phyloP scores from a whole-genome alignment of 2,113 vertebrate species.

The Loxodonta africana region DNA sequence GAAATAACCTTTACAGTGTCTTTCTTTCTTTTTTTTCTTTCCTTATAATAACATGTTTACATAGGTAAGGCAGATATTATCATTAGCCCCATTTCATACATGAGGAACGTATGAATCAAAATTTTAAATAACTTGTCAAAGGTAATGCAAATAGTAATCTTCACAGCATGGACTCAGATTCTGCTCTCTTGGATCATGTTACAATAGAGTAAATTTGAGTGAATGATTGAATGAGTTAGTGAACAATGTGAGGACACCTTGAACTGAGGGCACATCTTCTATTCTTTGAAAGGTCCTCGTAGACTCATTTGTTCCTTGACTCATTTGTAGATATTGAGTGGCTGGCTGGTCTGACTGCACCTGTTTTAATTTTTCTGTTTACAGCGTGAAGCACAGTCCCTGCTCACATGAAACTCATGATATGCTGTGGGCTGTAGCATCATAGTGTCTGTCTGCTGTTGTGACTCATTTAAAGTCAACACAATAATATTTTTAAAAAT shows the following conservation, averaged over 20 bases:
- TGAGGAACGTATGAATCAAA: neutral
- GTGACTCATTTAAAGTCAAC: neutral
- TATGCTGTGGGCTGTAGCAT: neutral
- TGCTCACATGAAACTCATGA: neutral
- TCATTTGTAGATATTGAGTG: neutral
- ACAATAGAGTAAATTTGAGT: neutral
- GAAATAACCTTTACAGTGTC: neutral
- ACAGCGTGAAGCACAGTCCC: neutral
- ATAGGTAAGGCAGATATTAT: neutral
- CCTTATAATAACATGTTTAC: neutral
- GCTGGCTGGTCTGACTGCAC: neutral
- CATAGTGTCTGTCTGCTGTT: neutral
- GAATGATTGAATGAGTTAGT: neutral
- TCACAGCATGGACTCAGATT: neutral
- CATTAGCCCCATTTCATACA: neutral
- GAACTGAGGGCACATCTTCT: neutral
- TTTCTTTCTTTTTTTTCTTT: neutral
- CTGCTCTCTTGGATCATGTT: neutral
- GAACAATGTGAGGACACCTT: neutral
- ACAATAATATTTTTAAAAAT: neutral
- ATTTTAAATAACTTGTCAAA: neutral
- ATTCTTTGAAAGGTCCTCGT: neutral
- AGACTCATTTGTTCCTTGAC: neutral
- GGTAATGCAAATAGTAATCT: neutral
- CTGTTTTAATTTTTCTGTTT: neutral